Base-by-base conservation (phyloP, 2,797 vertebrate species). In the Sebastes matsubarae region DNA sequence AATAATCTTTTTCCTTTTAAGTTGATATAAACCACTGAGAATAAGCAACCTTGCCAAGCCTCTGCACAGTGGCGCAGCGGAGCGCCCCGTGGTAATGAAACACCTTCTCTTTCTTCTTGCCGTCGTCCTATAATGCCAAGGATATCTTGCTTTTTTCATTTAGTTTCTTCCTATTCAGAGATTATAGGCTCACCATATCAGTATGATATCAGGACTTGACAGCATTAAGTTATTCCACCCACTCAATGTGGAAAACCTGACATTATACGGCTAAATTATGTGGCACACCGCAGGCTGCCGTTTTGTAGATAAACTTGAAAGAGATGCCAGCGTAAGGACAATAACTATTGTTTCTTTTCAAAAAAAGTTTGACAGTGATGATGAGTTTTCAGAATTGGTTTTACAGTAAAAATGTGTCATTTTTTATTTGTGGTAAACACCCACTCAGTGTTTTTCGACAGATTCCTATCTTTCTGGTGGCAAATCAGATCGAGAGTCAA, bases 171-270 rank as follows among this genome's bases (percentile, higher is more conserved):
- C 75, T 72, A 64, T 77, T 79, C 34, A 55, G 71, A 77, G 83
- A 77, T 82, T 72, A 83, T 27, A 52, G 72, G 72, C 79, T 82
- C 72, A 79, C n/a, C 64, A 38, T 63, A 87, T 77, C 78, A 69
- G 52, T 55, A 34, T 75, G 81, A 87, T 83, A 79, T 74, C 76
- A 77, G 61, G 68, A 81, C 36, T 77, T 83, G 59, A 87, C 85
- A 88, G 72, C 67, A 77, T 84, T 72, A 70, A 87, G 61, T 86
- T 87, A 82, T 90, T 92, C 88, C 85, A 42, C 81, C 84, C 84
- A 84, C 71, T 85, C 38, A 24, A 9, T 59, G 60, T 79, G 79
- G 32, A 89, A 68, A 89, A 38, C 13, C 50, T 72, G 65, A 85
- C 72, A 78, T 88, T 80, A 80, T 46, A 59, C 8, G 4, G 36